Evolutionary conservation across 2,797 vertebrate species (phyloP).

Genomic region (Ctenochaetus hawaiiensis): DNA sequence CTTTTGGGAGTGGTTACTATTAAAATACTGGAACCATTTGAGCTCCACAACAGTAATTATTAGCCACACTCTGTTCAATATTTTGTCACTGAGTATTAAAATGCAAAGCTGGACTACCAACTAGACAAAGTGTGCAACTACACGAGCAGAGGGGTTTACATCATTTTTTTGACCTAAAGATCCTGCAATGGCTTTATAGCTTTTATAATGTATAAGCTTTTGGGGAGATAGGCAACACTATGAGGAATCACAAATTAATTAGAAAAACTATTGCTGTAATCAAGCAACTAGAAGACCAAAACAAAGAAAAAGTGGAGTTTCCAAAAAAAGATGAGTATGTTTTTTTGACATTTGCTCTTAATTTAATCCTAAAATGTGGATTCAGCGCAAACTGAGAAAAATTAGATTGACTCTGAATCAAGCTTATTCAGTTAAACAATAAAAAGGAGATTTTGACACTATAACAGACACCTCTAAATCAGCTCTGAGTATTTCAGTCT

Average conservation of each 20-base stretch:
- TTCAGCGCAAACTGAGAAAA: background rate
- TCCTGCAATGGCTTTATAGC: background rate
- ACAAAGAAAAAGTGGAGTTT: background rate
- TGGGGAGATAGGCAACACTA: background rate
- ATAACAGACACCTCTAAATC: background rate
- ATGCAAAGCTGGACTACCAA: background rate
- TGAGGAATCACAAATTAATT: background rate
- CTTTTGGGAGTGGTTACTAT: no score
- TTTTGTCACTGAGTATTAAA: no score
- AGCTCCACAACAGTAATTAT: no score
- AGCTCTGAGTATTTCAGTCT: background rate
- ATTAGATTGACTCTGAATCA: background rate
- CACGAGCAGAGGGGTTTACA: background rate
- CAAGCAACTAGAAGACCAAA: background rate
- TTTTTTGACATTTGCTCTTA: background rate
- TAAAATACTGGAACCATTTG: no score
- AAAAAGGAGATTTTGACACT: background rate
- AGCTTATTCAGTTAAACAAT: background rate
- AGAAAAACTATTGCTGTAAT: background rate
- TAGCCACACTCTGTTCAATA: no score
- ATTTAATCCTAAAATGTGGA: background rate
- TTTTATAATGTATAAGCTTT: no score
- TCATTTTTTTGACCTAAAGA: background rate
- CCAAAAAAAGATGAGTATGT: background rate
- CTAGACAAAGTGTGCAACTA: background rate